Conservation (phyloP, 2,113 vertebrate genomes). For the Eonycteris spelaea region DNA sequence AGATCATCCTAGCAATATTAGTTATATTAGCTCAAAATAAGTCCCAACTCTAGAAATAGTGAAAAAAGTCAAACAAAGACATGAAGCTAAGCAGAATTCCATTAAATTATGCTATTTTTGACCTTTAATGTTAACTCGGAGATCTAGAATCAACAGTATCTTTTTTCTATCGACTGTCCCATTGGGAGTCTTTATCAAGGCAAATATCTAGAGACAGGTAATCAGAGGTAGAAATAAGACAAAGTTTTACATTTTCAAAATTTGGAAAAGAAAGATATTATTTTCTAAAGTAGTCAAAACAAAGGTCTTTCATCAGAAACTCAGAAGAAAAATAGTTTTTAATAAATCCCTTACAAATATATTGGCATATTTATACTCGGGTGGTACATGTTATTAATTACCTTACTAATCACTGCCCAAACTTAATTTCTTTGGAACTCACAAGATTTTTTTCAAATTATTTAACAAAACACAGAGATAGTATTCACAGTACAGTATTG, state of each 20-base stretch:
- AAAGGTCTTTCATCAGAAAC: not conserved
- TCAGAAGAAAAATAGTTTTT: not conserved
- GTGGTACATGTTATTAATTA: not conserved
- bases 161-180: not conserved
- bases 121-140: not conserved
- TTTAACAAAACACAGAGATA: not conserved
- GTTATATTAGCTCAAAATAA: slow-evolving; percentile 35
- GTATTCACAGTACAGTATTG: not conserved
- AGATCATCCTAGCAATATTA: not conserved
- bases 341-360: not conserved
- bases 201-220: not conserved
- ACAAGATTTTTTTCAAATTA: not conserved
- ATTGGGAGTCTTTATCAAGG: not conserved
- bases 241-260: not conserved
- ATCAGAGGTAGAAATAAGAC: not conserved
- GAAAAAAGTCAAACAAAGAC: slow-evolving; percentile 3
- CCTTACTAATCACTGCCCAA: not conserved
- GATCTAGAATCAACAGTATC: not conserved
- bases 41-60: not conserved
- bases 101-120: not conserved
- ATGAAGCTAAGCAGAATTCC: not conserved
- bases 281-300: not conserved
- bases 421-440: not conserved
- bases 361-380: not conserved
- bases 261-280: not conserved